A percentile compares a stretch with the other conserved stretches of the same genome.
Evolutionary conservation across 2,888 invertebrate species (phyloP).

Genomic region (Acanthococcus lagerstroemiae): DNA sequence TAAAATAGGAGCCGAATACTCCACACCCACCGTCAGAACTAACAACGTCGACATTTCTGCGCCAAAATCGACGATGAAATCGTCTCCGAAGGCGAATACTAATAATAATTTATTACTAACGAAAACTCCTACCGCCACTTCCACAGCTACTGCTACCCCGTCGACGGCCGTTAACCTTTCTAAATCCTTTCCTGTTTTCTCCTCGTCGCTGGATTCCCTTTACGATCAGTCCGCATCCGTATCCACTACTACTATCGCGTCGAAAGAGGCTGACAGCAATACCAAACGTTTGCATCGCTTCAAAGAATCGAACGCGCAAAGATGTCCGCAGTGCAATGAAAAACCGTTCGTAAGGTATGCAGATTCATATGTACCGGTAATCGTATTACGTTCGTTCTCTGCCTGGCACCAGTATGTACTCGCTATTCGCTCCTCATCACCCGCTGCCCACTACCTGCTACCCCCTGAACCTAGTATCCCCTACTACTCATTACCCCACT

Average conservation of each 20-base stretch:
- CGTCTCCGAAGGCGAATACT: no score
- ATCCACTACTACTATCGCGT: constrained; percentile 12
- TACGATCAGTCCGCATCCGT: neutral
- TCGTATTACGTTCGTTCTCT: no score
- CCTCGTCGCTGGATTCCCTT: constrained; percentile 3
- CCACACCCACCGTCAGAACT: neutral
- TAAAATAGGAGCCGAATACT: constrained; percentile 18
- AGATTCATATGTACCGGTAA: no score
- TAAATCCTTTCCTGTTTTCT: constrained; percentile 2
- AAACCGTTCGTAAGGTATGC: constrained; percentile 37
- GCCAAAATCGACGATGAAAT: no score
- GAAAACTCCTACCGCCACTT: constrained; percentile 14
- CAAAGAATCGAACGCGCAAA: constrained; percentile 15
- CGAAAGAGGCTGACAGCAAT: constrained; percentile 18
- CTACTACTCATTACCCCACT: no score
- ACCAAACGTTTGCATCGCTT: constrained; percentile 26
- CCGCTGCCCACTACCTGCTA: no score
- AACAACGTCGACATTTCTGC: neutral
- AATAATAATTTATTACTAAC: no score
- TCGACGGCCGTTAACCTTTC: constrained; percentile 13
- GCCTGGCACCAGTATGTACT: no score
- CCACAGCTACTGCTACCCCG: constrained; percentile 16
- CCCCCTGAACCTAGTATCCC: no score
- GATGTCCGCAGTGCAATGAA: constrained; percentile 36
- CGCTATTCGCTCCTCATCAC: no score